phyloP scores from a whole-genome alignment of 1,140 invertebrate species.

The Pseudomyrmex dendroicus region DNA sequence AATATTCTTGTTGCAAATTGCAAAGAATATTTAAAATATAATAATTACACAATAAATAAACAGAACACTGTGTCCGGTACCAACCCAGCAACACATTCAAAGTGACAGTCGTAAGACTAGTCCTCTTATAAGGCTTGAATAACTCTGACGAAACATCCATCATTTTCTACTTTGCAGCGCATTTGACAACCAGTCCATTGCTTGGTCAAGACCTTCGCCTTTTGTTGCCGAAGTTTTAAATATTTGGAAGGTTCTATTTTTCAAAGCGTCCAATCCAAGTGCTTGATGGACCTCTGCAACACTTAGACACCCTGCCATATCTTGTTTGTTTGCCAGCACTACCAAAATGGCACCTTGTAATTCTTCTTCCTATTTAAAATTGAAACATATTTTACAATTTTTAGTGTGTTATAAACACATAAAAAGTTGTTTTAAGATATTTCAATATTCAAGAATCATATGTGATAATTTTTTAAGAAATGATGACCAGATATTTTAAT shows the following conservation, averaged over 20 bases:
- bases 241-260: conserved; percentile 99
- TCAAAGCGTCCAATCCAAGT: conserved; percentile 96
- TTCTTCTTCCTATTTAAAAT: conserved; percentile 94
- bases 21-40: conserved; percentile 71
- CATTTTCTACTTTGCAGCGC: conserved; percentile 95
- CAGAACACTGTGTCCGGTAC: conserved; percentile 55
- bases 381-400: conserved; percentile 8
- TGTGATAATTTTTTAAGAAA: conserved; percentile 20
- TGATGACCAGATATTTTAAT: conserved; percentile 10
- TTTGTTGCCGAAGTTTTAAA: conserved; percentile 99
- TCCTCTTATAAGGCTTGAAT: conserved; percentile 79
- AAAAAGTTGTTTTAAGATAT: neutral
- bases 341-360: conserved; percentile 97
- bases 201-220: conserved; percentile 99
- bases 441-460: conserved; percentile 1
- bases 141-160: conserved; percentile 75
- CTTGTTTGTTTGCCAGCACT: conserved; percentile 99
- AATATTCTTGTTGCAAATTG: conserved; percentile 53
- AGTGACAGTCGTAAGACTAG: conserved; percentile 80
- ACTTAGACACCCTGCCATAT: conserved; percentile 98
- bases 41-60: conserved; percentile 73
- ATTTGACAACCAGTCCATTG: conserved; percentile 99
- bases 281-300: conserved; percentile 98
- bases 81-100: conserved; percentile 49
- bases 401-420: neutral